Conservation (phyloP, 2,113 vertebrate genomes). For the Tachuris rubrigastra region DNA sequence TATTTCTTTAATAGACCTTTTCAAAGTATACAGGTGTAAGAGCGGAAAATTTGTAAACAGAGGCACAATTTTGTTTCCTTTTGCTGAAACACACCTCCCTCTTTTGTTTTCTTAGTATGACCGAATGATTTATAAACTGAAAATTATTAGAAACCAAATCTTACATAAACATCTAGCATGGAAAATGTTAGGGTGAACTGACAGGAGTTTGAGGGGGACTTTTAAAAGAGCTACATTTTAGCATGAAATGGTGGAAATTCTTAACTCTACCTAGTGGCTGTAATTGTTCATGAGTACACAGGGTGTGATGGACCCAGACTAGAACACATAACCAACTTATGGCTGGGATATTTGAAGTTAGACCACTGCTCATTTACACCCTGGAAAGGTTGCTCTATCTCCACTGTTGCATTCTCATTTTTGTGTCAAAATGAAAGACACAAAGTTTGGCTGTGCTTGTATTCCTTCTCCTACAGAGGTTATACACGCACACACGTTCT, state of each 20-base stretch:
- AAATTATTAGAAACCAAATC: not conserved
- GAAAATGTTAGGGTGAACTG: not conserved
- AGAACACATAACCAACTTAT: accelerated
- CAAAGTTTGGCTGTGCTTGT: not conserved
- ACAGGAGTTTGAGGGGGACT: not conserved
- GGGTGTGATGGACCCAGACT: not conserved
- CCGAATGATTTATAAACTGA: not conserved
- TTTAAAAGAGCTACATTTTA: not conserved
- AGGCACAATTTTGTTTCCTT: not conserved
- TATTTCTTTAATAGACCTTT: not conserved
- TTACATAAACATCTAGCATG: not conserved
- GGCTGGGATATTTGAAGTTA: not conserved
- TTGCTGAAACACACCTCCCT: not conserved
- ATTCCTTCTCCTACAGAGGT: not conserved
- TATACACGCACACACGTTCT: not conserved
- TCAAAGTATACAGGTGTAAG: not conserved
- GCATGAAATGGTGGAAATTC: not conserved
- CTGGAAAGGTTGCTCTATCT: not conserved
- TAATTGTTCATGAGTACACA: not conserved
- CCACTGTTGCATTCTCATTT: not conserved
- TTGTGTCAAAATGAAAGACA: not conserved
- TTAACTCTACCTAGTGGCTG: not conserved
- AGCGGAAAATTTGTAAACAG: not conserved
- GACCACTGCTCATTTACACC: not conserved
- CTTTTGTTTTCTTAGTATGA: not conserved